phyloP scores from a whole-genome alignment of 2,113 vertebrate species.

The Naja naja region DNA sequence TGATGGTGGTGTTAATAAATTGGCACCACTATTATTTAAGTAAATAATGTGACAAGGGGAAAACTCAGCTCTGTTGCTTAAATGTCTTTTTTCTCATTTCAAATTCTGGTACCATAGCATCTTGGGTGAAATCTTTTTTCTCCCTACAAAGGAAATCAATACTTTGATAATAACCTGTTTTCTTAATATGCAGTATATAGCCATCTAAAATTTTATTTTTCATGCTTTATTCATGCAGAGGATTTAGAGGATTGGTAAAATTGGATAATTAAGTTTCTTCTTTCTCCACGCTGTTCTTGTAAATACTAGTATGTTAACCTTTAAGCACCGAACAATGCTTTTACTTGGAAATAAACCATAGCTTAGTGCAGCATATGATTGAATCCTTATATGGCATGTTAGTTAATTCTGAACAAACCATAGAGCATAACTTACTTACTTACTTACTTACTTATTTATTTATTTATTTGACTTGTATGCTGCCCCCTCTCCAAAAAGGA shows the following conservation, averaged over 20 bases:
- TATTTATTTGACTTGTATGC: too few relatives aligned
- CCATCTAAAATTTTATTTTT: neutral
- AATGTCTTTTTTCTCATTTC: neutral
- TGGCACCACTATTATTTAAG: neutral
- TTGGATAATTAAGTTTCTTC: neutral
- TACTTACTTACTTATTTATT: too few relatives aligned
- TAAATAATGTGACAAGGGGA: neutral
- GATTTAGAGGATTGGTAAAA: neutral
- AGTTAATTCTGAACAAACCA: neutral
- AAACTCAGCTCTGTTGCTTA: neutral
- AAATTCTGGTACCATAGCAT: neutral
- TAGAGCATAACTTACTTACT: neutral
- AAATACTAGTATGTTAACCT: neutral
- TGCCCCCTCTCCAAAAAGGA: too few relatives aligned
- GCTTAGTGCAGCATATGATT: neutral
- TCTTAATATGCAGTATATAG: neutral
- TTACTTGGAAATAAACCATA: neutral
- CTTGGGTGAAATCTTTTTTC: neutral
- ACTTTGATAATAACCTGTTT: neutral
- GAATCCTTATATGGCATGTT: neutral
- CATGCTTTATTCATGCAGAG: neutral
- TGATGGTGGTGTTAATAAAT: too few relatives aligned
- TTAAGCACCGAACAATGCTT: neutral
- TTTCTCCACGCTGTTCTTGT: neutral
- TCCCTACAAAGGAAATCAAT: neutral